phyloP scores from a whole-genome alignment of 92 coral and sea anemone species.

The Virgularia gustaviana region DNA sequence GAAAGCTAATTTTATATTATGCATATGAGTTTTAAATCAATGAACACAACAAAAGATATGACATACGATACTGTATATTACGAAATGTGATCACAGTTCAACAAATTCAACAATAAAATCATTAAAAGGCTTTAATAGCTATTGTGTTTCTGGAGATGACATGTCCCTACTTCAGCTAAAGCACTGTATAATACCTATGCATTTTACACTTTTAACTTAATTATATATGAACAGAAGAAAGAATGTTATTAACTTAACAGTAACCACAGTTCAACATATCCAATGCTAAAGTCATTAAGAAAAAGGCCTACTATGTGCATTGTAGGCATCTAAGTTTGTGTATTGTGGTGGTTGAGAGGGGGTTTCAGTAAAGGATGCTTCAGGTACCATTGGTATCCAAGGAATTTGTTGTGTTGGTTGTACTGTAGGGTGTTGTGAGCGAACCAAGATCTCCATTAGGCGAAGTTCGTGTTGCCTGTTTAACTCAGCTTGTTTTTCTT shows the following conservation, averaged over 20 bases:
- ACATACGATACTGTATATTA: too few relatives aligned
- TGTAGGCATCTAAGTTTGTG: conserved; percentile 51
- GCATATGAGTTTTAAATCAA: too few relatives aligned
- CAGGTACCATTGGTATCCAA: conserved; percentile 32
- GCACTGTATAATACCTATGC: too few relatives aligned
- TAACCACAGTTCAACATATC: not conserved
- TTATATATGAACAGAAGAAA: too few relatives aligned
- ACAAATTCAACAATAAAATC: too few relatives aligned
- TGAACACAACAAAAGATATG: too few relatives aligned
- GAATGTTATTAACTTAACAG: not conserved
- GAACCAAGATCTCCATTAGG: conserved; percentile 47
- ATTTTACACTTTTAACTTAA: too few relatives aligned
- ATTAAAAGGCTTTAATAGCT: too few relatives aligned
- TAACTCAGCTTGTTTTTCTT: conserved; percentile 58
- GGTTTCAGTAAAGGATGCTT: conserved; percentile 35
- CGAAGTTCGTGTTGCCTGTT: conserved; percentile 50
- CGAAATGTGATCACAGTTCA: too few relatives aligned
- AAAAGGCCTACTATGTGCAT: conserved; percentile 26
- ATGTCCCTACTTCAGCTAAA: too few relatives aligned
- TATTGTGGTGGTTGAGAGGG: conserved; percentile 33
- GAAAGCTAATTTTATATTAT: too few relatives aligned
- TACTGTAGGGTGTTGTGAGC: conserved; percentile 43
- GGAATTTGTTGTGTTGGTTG: conserved; percentile 30
- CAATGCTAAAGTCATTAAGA: not conserved
- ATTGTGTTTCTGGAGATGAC: too few relatives aligned